A percentile compares a stretch with the other conserved stretches of the same genome.
Conservation (phyloP, 2,113 vertebrate genomes). For the Bos indicus region DNA sequence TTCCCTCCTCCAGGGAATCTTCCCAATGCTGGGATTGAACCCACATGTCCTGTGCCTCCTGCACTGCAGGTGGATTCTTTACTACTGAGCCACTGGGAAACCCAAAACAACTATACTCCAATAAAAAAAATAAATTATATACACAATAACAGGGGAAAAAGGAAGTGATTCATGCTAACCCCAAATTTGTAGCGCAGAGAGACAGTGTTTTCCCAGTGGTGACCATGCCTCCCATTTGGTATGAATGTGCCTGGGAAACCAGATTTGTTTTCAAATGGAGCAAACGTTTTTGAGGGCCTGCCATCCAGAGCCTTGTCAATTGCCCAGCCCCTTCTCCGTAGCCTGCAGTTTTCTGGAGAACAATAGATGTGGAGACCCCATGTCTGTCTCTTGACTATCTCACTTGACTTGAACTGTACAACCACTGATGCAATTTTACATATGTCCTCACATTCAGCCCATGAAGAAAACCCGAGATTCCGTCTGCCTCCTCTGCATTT, state of each 20-base stretch:
- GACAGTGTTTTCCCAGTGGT: neutral
- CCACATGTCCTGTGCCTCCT: neutral
- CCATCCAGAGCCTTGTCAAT: neutral
- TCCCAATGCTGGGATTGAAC: neutral
- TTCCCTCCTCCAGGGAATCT: neutral
- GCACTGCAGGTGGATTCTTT: neutral
- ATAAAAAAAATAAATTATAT: neutral
- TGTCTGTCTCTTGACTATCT: neutral
- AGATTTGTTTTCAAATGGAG: neutral
- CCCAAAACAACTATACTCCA: neutral
- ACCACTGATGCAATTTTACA: neutral
- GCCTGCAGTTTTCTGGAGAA: neutral
- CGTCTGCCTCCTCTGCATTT: neutral
- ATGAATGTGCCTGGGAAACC: neutral
- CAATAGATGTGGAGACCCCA: neutral
- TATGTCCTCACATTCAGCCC: neutral
- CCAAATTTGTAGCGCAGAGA: neutral
- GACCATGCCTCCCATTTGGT: neutral
- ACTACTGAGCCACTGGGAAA: neutral
- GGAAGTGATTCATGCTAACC: neutral
- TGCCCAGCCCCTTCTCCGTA: neutral
- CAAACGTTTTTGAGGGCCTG: neutral
- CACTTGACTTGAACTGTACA: neutral
- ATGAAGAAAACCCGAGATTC: neutral
- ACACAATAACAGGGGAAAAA: neutral